Evolutionary conservation across 1,140 invertebrate species (phyloP), one percentile per base, ranked within the genome.

Genomic region (Halictus rubicundus): DNA sequence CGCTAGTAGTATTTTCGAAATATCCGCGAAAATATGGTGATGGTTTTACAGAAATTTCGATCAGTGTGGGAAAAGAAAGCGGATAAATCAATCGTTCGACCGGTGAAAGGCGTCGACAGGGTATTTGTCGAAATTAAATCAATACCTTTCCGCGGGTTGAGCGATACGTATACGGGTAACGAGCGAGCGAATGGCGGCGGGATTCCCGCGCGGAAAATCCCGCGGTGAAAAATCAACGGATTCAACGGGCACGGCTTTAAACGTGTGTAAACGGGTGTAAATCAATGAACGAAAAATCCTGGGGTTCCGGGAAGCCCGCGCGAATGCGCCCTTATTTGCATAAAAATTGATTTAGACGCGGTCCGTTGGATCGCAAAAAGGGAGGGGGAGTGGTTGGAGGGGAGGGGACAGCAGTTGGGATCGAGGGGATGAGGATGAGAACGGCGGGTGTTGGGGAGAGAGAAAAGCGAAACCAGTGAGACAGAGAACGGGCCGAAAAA

Each of bases 261-360:
- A 27, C 54, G 59, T 32, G 23, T 70, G 75, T 81, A 85, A 84
- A 84, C 82, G 68, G n/a, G 57, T 64, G 68, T 84, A 81, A 85
- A 84, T 85, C 83, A 72, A 84, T 73, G 78, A 76, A 84, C 46
- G 78, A 73, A 77, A 85, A 77, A 84, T 80, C 69, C 60, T 69
- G 64, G 37, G 37, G 54, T n/a, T 49, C 25, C 49, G 37, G 68
- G 23, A 69, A 60, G 32, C 52, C 19, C 37, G 74, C 63, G 49
- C 54, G 52, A 42, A 27, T 59, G 54, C 61, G 68, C 60, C 59
- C 71, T 73, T 81, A 85, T 85, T 85, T 85, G 83, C 82, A 85
- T 85, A 85, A 85, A 85, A 85, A 84, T 85, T 84, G 72, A 84
- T 85, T 84, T 69, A 84, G 72, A 68, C 46, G 27, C 49, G 78